phyloP scores from a whole-genome alignment of 2,888 invertebrate species.

The Andrena minutula region DNA sequence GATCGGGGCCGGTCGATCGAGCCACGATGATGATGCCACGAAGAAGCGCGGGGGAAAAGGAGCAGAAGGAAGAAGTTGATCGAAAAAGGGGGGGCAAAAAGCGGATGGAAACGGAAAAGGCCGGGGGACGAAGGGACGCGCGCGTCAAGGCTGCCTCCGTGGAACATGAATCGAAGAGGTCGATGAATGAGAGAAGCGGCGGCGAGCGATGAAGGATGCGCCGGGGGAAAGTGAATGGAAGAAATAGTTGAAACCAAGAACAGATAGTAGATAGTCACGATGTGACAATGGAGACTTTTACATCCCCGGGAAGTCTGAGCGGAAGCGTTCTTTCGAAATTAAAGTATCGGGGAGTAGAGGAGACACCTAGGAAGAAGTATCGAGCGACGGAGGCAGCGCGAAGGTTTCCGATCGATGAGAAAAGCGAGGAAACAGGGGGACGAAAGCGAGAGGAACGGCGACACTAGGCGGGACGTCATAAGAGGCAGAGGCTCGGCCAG shows the following conservation, averaged over 20 bases:
- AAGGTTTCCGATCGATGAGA: background rate
- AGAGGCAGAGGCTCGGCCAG: conserved; percentile 7
- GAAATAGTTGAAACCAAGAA: background rate
- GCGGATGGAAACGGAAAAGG: conserved; percentile 42
- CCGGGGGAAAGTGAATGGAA: background rate
- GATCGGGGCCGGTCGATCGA: conserved; percentile 19
- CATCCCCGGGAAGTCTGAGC: no score
- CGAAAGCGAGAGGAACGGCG: conserved; percentile 4
- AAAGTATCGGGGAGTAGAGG: no score
- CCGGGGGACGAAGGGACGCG: conserved; percentile 27
- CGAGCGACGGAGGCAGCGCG: background rate
- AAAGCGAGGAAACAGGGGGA: conserved; percentile 10
- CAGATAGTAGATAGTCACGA: background rate
- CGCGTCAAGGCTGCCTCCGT: conserved; percentile 58
- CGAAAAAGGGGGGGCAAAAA: conserved; percentile 40
- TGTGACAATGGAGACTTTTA: no score
- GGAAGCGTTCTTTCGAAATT: no score
- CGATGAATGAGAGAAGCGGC: conserved; percentile 65
- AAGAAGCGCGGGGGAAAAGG: conserved; percentile 51
- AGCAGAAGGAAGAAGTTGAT: conserved; percentile 44
- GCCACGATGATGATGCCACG: conserved; percentile 65
- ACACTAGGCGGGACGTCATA: background rate
- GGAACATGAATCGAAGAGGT: conserved; percentile 47
- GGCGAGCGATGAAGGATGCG: background rate
- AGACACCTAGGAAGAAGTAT: background rate